Conservation (phyloP, 2,888 invertebrate genomes). For the Arctia plantaginis region DNA sequence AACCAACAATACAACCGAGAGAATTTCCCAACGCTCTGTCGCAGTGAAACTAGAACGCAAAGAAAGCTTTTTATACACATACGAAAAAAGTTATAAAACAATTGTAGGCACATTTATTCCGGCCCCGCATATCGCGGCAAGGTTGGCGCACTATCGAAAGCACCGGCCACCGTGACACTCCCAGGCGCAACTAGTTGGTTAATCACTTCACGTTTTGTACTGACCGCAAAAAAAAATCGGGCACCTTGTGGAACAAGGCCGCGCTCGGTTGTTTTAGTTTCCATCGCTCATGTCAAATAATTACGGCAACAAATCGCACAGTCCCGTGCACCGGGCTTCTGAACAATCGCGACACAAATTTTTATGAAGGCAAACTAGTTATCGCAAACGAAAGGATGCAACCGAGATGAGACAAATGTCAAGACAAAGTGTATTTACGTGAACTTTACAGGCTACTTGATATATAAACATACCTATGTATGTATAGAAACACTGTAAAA, state of each 20-base stretch:
- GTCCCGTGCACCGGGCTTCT: slow-evolving; percentile 45
- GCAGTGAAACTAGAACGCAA: slow-evolving; percentile 70
- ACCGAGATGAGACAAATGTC: slow-evolving; percentile 78
- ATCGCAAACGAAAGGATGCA: slow-evolving; percentile 77
- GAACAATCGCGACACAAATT: slow-evolving; percentile 70
- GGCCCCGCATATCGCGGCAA: slow-evolving; percentile 45
- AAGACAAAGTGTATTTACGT: slow-evolving; percentile 63
- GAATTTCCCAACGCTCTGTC: slow-evolving; percentile 76
- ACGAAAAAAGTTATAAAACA: slow-evolving; percentile 42
- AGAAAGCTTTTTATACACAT: slow-evolving; percentile 69
- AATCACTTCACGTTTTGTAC: slow-evolving; percentile 74
- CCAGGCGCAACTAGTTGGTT: slow-evolving; percentile 67
- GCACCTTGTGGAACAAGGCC: slow-evolving; percentile 79
- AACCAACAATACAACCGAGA: slow-evolving; percentile 73
- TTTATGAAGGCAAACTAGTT: slow-evolving; percentile 78
- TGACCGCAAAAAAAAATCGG: slow-evolving; percentile 79
- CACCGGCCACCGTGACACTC: slow-evolving; percentile 65
- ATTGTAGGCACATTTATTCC: slow-evolving; percentile 46
- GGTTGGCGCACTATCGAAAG: slow-evolving; percentile 69
- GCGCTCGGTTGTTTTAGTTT: slow-evolving; percentile 68
- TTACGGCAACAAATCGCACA: slow-evolving; percentile 63
- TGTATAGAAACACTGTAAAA: slow-evolving; percentile 26
- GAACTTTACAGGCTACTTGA: slow-evolving; percentile 66
- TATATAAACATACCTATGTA: neutral
- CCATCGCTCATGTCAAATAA: slow-evolving; percentile 71